Evolutionary conservation across 2,113 vertebrate species (phyloP).

Genomic region (Chloropsis hardwickii): DNA sequence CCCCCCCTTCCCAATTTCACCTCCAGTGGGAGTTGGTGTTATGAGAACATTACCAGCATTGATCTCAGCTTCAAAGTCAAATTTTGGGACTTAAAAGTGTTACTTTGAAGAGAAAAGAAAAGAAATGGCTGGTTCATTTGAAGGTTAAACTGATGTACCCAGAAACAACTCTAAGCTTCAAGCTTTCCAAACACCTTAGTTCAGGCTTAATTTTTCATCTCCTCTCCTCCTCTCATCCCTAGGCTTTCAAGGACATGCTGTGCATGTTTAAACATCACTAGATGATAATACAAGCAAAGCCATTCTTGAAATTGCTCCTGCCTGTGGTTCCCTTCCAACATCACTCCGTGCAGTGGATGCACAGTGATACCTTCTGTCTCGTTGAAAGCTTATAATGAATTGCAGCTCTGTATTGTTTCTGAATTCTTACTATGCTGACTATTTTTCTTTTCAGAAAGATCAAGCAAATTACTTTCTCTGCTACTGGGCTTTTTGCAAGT

Average conservation of each 20-base stretch:
- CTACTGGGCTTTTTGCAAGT: neutral
- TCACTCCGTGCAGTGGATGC: neutral
- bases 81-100: constrained; percentile 6
- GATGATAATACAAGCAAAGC: constrained; percentile 21
- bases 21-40: constrained; percentile 55
- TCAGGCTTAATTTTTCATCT: constrained; percentile 61
- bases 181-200: constrained; percentile 21
- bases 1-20: neutral
- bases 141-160: constrained; percentile 48
- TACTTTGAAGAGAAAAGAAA: neutral
- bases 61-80: constrained; percentile 66
- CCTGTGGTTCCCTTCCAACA: neutral
- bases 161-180: constrained; percentile 14
- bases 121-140: neutral
- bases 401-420: neutral
- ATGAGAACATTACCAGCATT: constrained; percentile 46
- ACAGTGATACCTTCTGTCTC: neutral
- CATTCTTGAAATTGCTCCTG: constrained; percentile 25
- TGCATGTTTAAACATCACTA: constrained; percentile 24
- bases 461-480: constrained; percentile 13
- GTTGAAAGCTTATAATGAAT: neutral
- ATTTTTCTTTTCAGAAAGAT: neutral
- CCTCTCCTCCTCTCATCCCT: constrained; percentile 14
- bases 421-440: neutral
- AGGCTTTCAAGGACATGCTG: constrained; percentile 27